phyloP scores from a whole-genome alignment of 2,113 vertebrate species.

The Aspiorhynchus laticeps region DNA sequence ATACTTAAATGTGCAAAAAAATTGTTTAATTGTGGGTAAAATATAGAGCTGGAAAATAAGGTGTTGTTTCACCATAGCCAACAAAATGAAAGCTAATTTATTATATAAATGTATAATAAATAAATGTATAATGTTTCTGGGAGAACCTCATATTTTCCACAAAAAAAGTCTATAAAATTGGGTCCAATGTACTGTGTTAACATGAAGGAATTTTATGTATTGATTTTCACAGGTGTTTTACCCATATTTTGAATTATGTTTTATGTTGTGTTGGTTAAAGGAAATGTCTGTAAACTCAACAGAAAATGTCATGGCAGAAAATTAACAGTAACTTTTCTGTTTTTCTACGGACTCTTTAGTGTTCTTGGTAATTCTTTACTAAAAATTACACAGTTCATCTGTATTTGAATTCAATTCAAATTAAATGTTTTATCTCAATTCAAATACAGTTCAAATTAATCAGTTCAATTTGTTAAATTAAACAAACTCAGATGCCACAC shows the following conservation, averaged over 20 bases:
- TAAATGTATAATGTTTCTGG: neutral
- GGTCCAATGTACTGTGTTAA: neutral
- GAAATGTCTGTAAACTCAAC: neutral
- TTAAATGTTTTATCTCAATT: neutral
- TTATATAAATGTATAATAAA: neutral
- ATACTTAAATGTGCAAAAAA: neutral
- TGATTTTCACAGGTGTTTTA: neutral
- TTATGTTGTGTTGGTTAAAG: neutral
- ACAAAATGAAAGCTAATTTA: neutral
- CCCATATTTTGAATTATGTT: neutral
- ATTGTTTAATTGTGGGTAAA: neutral
- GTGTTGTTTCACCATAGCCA: neutral
- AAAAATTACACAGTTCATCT: no score
- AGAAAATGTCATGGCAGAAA: no score
- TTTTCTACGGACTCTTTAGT: no score
- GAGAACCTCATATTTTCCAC: neutral
- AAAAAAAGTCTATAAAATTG: neutral
- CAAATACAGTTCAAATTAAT: neutral
- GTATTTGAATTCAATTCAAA: neutral
- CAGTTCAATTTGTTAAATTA: no score
- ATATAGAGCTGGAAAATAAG: neutral
- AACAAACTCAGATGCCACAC: no score
- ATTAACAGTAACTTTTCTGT: no score
- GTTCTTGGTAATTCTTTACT: no score
- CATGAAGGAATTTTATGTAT: neutral